Evolutionary conservation across 2,113 vertebrate species (phyloP).

Genomic region (Larimichthys crocea): DNA sequence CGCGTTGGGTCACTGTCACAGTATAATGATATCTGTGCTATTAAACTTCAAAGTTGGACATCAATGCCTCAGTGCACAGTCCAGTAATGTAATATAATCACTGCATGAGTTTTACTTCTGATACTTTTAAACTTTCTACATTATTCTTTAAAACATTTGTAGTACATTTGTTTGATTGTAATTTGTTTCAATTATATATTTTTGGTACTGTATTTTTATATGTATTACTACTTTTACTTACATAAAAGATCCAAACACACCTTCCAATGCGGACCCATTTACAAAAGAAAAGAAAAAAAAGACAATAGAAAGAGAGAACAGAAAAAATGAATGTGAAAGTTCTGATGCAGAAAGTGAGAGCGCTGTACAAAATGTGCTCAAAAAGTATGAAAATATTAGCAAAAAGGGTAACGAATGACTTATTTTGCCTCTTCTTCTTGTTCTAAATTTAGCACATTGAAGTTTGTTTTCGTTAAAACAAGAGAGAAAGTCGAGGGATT

Average conservation of each 20-base stretch:
- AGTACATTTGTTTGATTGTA: no score
- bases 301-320: not conserved
- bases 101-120: no score
- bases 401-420: not conserved
- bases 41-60: not conserved
- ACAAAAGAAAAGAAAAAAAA: not conserved
- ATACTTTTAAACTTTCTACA: no score
- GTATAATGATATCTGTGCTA: no score
- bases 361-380: not conserved
- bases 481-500: not conserved
- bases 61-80: no score
- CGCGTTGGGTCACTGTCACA: not conserved
- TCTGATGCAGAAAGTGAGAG: not conserved
- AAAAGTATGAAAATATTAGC: not conserved
- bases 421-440: not conserved
- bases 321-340: not conserved
- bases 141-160: no score
- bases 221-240: not conserved
- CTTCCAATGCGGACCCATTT: no score
- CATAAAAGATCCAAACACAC: not conserved
- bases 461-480: conserved; percentile 16
- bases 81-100: no score
- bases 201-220: no score
- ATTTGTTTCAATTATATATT: no score
- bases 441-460: not conserved